A percentile compares a stretch with the other conserved stretches of the same genome.
Conservation (phyloP, 1,140 invertebrate species). For the Listronotus bonariensis region DNA sequence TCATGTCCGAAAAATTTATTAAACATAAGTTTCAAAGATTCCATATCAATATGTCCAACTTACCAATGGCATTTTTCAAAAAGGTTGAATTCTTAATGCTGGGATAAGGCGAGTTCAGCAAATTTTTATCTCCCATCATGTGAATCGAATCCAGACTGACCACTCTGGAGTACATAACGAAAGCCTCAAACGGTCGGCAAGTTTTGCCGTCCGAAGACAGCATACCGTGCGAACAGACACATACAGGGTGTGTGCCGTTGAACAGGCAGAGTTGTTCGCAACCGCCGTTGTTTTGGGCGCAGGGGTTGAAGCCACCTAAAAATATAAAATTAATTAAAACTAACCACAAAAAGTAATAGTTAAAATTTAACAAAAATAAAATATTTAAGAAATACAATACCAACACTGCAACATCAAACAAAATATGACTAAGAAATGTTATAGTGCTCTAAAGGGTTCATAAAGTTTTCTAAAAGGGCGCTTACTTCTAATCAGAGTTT, state of each 20-base stretch:
- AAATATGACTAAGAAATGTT: too few species aligned
- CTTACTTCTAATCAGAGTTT: too few species aligned
- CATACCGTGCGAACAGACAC: constrained; percentile 76
- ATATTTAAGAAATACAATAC: too few species aligned
- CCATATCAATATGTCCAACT: not conserved
- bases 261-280: constrained; percentile 78
- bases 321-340: too few species aligned
- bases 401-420: too few species aligned
- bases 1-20: too few species aligned
- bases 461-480: too few species aligned
- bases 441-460: too few species aligned
- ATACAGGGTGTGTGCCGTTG: constrained; percentile 68
- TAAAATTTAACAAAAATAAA: too few species aligned
- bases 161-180: constrained; percentile 76
- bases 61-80: constrained; percentile 78
- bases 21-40: too few species aligned
- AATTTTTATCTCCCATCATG: constrained; percentile 69
- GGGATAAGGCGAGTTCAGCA: constrained; percentile 76
- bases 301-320: constrained; percentile 65
- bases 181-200: constrained; percentile 73
- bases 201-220: constrained; percentile 64
- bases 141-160: constrained; percentile 77
- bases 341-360: too few species aligned
- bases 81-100: constrained; percentile 71
- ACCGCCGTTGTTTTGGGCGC: constrained; percentile 72